Percentiles rank a stretch among this genome's conserved stretches.
Evolutionary conservation across 2,113 vertebrate species (phyloP).

Genomic region (Chaetodon trifascialis): DNA sequence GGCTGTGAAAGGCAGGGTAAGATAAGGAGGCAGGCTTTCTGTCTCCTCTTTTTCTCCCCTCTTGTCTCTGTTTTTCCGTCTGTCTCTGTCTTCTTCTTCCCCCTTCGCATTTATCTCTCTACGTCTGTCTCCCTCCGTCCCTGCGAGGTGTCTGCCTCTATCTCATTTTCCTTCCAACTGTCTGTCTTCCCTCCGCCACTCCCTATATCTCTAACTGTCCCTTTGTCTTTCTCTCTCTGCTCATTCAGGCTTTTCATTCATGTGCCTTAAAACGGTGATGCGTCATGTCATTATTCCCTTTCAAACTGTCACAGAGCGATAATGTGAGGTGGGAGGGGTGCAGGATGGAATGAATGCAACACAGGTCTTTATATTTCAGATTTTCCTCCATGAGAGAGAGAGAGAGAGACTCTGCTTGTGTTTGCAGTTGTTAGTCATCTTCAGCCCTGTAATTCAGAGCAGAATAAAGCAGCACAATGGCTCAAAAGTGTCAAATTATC

Average conservation of each 20-base stretch:
- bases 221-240: conserved; percentile 59
- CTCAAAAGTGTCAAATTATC: conserved; percentile 23
- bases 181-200: conserved; percentile 34
- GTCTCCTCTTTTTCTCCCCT: conserved; percentile 16
- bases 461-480: conserved; percentile 18
- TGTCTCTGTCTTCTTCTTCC: conserved; percentile 42
- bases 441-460: conserved; percentile 15
- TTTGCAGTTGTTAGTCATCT: conserved; percentile 47
- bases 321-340: conserved; percentile 32
- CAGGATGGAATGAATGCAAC: conserved; percentile 18
- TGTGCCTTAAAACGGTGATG: conserved; percentile 30
- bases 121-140: conserved; percentile 52
- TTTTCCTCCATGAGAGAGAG: conserved; percentile 12
- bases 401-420: conserved; percentile 1
- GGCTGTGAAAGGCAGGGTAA: conserved; percentile 54
- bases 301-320: conserved; percentile 60
- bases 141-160: conserved; percentile 52
- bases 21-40: conserved; percentile 68
- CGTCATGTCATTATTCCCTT: conserved; percentile 59
- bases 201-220: conserved; percentile 45
- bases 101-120: conserved; percentile 57
- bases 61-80: conserved; percentile 44
- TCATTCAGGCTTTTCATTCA: conserved; percentile 36
- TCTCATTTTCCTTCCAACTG: conserved; percentile 53
- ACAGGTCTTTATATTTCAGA: conserved; percentile 40